These are phyloP conservation scores for Trissolcus basalis DNA, from an alignment of 1,140 invertebrate species.

Conservation along the genomic window DNA sequence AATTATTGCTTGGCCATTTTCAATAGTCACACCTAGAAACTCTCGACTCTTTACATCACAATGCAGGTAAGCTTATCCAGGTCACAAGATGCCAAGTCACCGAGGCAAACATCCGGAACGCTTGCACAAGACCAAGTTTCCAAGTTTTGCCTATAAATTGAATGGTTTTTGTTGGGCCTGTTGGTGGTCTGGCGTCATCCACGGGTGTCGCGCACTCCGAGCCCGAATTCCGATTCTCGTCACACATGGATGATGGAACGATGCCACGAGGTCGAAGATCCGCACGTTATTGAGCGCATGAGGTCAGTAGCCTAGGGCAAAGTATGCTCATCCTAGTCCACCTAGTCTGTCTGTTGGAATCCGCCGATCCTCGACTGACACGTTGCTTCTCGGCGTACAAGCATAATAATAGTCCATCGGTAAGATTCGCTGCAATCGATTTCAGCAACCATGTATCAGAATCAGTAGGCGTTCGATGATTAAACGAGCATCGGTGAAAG, in stretches of 20 bases:
- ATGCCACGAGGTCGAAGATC: constrained; percentile 63
- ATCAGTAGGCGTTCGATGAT: constrained; percentile 16
- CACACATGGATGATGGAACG: constrained; percentile 61
- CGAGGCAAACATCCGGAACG: constrained; percentile 39
- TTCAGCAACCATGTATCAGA: constrained; percentile 17
- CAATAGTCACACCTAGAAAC: constrained; percentile 46
- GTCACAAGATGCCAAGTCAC: constrained; percentile 40
- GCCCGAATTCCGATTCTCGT: constrained; percentile 22
- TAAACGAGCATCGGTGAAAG: too few relatives aligned
- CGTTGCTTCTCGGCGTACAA: constrained; percentile 15
- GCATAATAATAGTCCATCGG: constrained; percentile 8
- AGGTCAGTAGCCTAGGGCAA: constrained; percentile 65
- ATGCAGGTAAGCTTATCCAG: constrained; percentile 39
- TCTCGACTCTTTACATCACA: constrained; percentile 34
- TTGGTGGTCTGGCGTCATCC: constrained; percentile 9
- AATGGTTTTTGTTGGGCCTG: constrained; percentile 4
- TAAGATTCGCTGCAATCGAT: constrained; percentile 10
- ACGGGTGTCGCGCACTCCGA: constrained; percentile 15
- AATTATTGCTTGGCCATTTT: constrained; percentile 30
- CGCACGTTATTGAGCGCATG: constrained; percentile 66
- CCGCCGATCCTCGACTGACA: constrained; percentile 13
- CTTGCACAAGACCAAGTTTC: constrained; percentile 22
- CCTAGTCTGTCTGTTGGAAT: constrained; percentile 38
- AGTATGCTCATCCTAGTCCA: constrained; percentile 54
- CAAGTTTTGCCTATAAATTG: constrained; percentile 28